phyloP scores from a whole-genome alignment of 2,797 vertebrate species.

The Melanogrammus aeglefinus region DNA sequence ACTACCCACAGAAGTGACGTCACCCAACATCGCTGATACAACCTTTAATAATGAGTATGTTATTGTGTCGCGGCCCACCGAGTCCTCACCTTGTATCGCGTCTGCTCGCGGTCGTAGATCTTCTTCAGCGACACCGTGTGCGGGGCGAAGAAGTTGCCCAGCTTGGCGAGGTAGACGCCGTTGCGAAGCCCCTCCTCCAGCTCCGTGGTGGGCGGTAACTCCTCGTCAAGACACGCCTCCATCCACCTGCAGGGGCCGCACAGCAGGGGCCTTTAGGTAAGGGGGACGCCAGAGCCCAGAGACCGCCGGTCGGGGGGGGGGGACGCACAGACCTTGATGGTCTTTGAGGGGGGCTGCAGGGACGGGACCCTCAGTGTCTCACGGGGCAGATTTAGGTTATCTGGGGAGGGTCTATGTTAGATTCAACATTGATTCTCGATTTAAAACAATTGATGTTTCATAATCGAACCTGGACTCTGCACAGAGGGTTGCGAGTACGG shows the following conservation, averaged over 20 bases:
- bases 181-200: conserved; percentile 95
- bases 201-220: conserved; percentile 93
- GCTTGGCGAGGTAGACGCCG: conserved; percentile 94
- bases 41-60: no score
- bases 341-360: no score
- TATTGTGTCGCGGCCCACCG: not conserved
- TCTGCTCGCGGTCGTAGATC: conserved; percentile 96
- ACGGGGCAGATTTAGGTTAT: no score
- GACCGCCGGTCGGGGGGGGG: not conserved
- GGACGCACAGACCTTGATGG: conserved; percentile 1
- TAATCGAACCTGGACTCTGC: no score
- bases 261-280: not conserved
- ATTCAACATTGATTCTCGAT: no score
- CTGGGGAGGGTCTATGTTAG: no score
- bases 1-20: no score
- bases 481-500: no score
- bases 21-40: no score
- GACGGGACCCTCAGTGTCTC: no score
- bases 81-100: conserved; percentile 86
- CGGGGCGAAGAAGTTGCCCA: conserved; percentile 96
- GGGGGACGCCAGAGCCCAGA: not conserved
- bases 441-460: no score
- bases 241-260: conserved; percentile 82
- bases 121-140: conserved; percentile 93
- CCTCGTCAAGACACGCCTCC: conserved; percentile 95